phyloP scores from a whole-genome alignment of 2,888 invertebrate species.

The Monochamus alternatus region DNA sequence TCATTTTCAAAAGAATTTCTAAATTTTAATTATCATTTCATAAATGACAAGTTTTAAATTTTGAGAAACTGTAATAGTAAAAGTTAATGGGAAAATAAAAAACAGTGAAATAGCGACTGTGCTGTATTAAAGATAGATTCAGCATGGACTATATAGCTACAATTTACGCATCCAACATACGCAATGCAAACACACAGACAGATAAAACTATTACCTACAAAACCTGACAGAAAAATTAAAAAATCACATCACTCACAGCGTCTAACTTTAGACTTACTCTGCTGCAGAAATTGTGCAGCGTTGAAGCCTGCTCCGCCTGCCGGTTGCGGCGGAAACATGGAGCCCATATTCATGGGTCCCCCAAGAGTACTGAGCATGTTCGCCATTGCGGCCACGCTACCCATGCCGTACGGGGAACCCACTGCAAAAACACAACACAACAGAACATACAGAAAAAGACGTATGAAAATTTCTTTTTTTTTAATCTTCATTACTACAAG shows the following conservation, averaged over 20 bases:
- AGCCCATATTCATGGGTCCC: conserved; percentile 68
- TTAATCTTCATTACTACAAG: no score
- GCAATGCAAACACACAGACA: neutral
- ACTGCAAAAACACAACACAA: conserved; percentile 57
- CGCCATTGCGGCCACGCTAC: conserved; percentile 71
- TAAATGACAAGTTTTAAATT: no score
- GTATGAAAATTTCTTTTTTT: neutral
- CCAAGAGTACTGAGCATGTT: conserved; percentile 71
- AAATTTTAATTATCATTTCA: no score
- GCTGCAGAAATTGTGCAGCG: conserved; percentile 87
- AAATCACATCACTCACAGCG: conserved; percentile 54
- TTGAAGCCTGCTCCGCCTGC: conserved; percentile 72
- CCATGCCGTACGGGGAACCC: conserved; percentile 68
- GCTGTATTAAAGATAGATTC: neutral
- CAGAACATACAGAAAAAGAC: conserved; percentile 41
- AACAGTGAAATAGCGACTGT: no score
- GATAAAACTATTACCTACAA: conserved; percentile 19
- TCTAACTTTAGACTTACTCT: conserved; percentile 79
- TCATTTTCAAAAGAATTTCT: no score
- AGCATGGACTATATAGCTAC: neutral
- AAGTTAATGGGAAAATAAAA: no score
- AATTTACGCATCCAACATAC: neutral
- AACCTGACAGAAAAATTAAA: conserved; percentile 26
- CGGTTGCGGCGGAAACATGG: conserved; percentile 60
- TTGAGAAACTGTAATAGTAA: no score